Evolutionary conservation across 1,140 invertebrate genomes (phyloP), one percentile per base, ranked within the genome.

Genomic region (Pseudomyrmex cubaensis): DNA sequence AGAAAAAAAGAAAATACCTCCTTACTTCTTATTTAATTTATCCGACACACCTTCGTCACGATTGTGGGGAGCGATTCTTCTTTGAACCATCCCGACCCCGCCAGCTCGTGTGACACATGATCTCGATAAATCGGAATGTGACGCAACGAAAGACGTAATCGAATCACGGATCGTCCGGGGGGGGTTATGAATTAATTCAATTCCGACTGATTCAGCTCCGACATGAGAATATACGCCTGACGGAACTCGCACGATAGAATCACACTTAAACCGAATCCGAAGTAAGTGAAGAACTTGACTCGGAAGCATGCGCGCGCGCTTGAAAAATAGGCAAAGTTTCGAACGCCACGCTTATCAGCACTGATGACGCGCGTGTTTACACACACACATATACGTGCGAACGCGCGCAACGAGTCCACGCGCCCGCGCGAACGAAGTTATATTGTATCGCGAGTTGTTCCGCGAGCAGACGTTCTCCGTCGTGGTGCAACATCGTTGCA

Each of bases 161-260:
- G 66, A 70, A 80, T 80, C 44, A 72, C 54, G 22, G 76, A 44
- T 52, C 44, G 66, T 80, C 52, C 35, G 35, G 5, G 50, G 54
- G 54, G 54, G n/a, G 76, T 80, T 80, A 80, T 70, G 76, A 80
- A 80, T 80, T 80, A 80, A 80, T 80, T 80, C 76, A 80, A 80
- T 80, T 44, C 66, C 20, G 22, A 2, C 22, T 80, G 59, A 80
- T 80, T 78, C 76, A 70, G 54, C 64, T 35, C 0, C 66, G 67
- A 80, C 76, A 72, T 80, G 76, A 80, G 76, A 80, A 80, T 80
- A 69, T 72, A 80, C 66, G 76, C 44, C 35, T 72, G 56, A 80
- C 76, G 66, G 66, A 80, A 80, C 76, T 80, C 76, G 76, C 76
- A 80, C 76, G 76, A 78, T 56, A n/a, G 44, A 56, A 35, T 72